Evolutionary conservation across 2,888 invertebrate genomes (phyloP), one percentile per base, ranked within the genome.

Genomic region (Lottia gigantea): DNA sequence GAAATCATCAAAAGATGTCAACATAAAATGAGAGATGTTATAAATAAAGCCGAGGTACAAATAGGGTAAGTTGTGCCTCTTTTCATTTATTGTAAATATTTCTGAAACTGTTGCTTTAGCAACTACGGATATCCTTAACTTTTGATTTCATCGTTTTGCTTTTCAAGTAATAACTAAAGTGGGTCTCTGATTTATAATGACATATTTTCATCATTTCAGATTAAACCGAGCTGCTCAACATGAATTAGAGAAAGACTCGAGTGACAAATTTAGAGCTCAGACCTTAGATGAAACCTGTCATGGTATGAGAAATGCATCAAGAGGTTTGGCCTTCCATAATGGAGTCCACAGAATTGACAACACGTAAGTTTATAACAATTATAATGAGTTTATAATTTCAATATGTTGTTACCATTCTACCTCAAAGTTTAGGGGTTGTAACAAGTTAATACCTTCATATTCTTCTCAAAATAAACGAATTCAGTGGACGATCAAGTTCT

Each of bases 231-330:
- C 87, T 6, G 86, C 88, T 16, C 86, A 88, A 85, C 94, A 95
- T 89, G 94, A 95, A 87, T 90, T 97, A 74, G 96, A 97, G 90
- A 92, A 93, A 0, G 96, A 97, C 88, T 92, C 95, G 73, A 91
- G 93, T 64, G 94, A 95, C 87, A 97, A 97, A 90, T 95, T 95
- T 88, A 92, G 93, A 65, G 94, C 96, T 14, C 91, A 82, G 64
- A 79, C 79, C 62, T 71, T 88, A 23, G 88, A 88, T 76, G 80
- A 78, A 61, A 76, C 73, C 46, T 83, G 82, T 62, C 84, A 85
- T 71, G 73, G 78, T 61, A 71, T 87, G 70, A 76, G 80, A 63
- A 86, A 86, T 78, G 79, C 83, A 3, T 84, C 86, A n/a, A 74
- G 83, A n/a, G 87, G 86, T 62, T 76, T 86, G 47, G 80, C 83